Evolutionary conservation across 2,113 vertebrate species (phyloP).

Genomic region (Alethe castanea): DNA sequence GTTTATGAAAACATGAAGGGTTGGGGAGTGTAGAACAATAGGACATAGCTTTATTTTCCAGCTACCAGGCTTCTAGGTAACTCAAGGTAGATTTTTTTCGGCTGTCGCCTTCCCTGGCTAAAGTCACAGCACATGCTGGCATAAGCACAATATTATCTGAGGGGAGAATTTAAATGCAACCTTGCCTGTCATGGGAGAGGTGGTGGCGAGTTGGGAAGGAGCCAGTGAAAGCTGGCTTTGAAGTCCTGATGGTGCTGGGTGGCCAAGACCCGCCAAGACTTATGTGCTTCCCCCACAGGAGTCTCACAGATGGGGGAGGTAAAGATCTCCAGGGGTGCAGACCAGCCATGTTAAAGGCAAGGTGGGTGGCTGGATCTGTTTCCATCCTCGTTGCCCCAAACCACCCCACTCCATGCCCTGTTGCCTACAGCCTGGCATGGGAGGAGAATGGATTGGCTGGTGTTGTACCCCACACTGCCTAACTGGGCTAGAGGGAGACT

Average conservation of each 20-base stretch:
- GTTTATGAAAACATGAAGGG: slow-evolving; percentile 79
- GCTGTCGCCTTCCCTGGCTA: not conserved
- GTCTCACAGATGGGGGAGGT: not conserved
- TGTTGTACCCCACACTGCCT: rapidly evolving
- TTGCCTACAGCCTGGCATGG: not conserved
- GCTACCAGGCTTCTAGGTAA: not conserved
- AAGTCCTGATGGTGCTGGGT: not conserved
- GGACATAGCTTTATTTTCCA: slow-evolving; percentile 1
- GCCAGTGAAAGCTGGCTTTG: not conserved
- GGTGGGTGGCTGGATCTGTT: not conserved
- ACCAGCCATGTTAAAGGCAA: not conserved
- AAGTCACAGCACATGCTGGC: slow-evolving; percentile 7
- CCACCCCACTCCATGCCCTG: not conserved
- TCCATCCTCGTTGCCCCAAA: not conserved
- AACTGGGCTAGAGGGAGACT: not conserved
- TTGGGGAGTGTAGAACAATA: slow-evolving; percentile 62
- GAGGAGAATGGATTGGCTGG: not conserved
- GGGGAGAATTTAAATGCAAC: not conserved
- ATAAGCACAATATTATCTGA: not conserved
- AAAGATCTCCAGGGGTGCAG: not conserved
- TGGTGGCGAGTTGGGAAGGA: not conserved
- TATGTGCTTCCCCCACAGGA: rapidly evolving
- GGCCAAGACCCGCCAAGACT: not conserved
- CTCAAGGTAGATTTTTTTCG: not conserved
- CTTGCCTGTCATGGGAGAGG: not conserved